Conservation (phyloP, 2,888 invertebrate genomes). For the Flexamia atlantica region DNA sequence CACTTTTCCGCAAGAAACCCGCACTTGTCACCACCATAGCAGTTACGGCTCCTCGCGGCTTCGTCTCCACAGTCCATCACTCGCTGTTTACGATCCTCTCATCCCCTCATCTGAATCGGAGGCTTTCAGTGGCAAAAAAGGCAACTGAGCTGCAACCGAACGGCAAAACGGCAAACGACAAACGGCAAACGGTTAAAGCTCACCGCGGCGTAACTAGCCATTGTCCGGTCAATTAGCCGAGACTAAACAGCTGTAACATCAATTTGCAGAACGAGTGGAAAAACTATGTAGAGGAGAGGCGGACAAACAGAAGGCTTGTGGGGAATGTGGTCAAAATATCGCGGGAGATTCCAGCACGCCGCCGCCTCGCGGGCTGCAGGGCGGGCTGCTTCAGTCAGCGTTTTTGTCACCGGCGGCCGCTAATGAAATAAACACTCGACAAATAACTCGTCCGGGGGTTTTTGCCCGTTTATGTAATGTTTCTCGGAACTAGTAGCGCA, state of each 20-base stretch:
- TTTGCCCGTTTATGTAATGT: slow-evolving; percentile 50
- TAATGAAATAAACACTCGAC: slow-evolving; percentile 57
- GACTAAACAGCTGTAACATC: slow-evolving; percentile 39
- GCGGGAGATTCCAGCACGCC: slow-evolving; percentile 25
- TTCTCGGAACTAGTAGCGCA: background rate
- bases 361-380: background rate
- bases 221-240: slow-evolving; percentile 42
- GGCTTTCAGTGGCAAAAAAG: slow-evolving; percentile 35
- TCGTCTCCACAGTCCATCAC: background rate
- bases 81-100: slow-evolving; percentile 4
- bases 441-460: slow-evolving; percentile 51
- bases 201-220: slow-evolving; percentile 30
- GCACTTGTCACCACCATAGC: background rate
- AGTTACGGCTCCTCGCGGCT: background rate
- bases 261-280: slow-evolving; percentile 38
- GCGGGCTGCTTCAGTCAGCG: too few species aligned
- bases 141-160: background rate
- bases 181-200: too few species aligned
- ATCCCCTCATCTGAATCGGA: slow-evolving; percentile 37
- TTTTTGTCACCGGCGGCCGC: slow-evolving; percentile 41
- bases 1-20: background rate
- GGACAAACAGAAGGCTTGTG: slow-evolving; percentile 25
- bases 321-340: slow-evolving; percentile 28
- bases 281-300: slow-evolving; percentile 10
- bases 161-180: slow-evolving; percentile 17